Base-by-base conservation (phyloP, 92 coral and sea anemone genomes). In the Porites evermanni region DNA sequence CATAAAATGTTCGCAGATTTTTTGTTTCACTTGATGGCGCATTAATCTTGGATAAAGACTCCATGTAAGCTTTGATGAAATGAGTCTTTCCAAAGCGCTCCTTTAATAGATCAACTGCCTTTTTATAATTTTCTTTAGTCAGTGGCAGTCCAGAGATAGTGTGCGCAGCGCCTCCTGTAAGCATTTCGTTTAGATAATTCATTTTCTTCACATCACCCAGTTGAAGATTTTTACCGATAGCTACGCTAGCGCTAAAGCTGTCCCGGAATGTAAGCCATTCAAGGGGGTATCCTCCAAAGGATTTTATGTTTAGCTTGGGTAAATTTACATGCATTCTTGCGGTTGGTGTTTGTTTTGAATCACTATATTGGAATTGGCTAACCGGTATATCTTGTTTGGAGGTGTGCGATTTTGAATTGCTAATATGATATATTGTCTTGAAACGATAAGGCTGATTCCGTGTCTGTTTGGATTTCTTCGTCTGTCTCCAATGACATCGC, bases 261-360 rank as follows among this genome's bases (percentile, higher is more conserved):
- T 91, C 91, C 93, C 91, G 86, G 69, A 86, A 90, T 53, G 93
- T 90, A 84, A 90, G 87, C 77, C 75, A 86, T 72, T 77, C 77
- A 44, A 47, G 69, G 53, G 11, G 77, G 14, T 24, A 68, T 11
- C 60, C 12, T 54, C 14, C 60, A 79, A 86, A 70, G 72, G 93
- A 78, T 75, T 86, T 85, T 32, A 90, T 72, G 29, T 66, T 85
- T 18, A 85, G 74, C 80, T 85, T 85, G 29, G 93, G 90, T 56
- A 89, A 72, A 72, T 79, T 84, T 47, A 89, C 68, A 63, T 89
- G 80, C 14, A 73, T 77, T 65, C 60, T 12, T 58, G 87, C 19
- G 17, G 71, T 56, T 70, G 18, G 59, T 1, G 18, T 61, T 67
- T 67, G 32, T 67, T 7, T 67, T 7, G 19, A 67, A 17, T 21